phyloP scores from a whole-genome alignment of 1,140 invertebrate species.

The Chymomyza costata region DNA sequence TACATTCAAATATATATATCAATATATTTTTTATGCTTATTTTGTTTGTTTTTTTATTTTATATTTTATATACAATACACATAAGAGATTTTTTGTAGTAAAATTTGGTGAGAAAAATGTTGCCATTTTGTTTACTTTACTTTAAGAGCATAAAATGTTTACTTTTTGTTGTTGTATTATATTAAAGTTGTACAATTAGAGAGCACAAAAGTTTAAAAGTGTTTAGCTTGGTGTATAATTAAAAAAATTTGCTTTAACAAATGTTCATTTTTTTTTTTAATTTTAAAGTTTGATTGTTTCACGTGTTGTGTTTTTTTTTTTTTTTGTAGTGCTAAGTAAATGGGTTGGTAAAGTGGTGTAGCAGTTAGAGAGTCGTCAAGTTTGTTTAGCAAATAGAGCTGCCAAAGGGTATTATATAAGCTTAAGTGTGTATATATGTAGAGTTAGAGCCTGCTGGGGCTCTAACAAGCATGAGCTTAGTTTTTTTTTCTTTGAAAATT shows the following conservation, averaged over 20 bases:
- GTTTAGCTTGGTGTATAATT: constrained; percentile 62
- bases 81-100: constrained; percentile 65
- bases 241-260: constrained; percentile 56
- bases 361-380: constrained; percentile 43
- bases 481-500: constrained; percentile 21
- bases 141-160: constrained; percentile 63
- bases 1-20: constrained; percentile 47
- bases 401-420: constrained; percentile 9
- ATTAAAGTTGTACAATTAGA: constrained; percentile 66
- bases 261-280: too few species aligned
- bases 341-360: constrained; percentile 34
- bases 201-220: constrained; percentile 67
- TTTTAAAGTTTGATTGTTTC: constrained; percentile 67
- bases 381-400: constrained; percentile 17
- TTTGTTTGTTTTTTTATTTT: constrained; percentile 34
- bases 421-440: constrained; percentile 18
- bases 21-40: constrained; percentile 41
- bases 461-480: constrained; percentile 1
- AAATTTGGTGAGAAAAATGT: constrained; percentile 70
- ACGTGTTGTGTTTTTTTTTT: constrained; percentile 28
- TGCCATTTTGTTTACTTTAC: constrained; percentile 50
- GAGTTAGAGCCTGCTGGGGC: too few species aligned
- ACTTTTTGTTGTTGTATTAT: constrained; percentile 15
- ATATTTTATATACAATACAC: constrained; percentile 65
- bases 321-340: too few species aligned